phyloP scores from a whole-genome alignment of 2,888 invertebrate genomes.

The Thera obeliscata region DNA sequence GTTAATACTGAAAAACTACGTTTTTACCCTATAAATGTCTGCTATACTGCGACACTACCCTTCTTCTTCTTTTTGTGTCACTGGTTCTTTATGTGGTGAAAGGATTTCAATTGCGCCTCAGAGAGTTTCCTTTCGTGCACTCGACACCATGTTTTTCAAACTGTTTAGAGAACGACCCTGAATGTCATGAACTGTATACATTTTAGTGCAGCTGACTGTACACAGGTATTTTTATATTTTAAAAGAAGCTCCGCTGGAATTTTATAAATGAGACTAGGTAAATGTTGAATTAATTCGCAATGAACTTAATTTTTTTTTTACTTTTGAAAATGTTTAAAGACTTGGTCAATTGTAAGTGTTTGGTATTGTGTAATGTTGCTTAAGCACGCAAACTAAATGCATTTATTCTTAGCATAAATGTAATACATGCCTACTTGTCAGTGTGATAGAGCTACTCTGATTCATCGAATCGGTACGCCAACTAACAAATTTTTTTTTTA shows the following conservation, averaged over 20 bases:
- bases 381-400: constrained; percentile 13
- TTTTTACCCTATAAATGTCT: too few species aligned
- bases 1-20: too few species aligned
- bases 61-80: too few species aligned
- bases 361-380: constrained; percentile 17
- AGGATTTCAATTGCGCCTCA: too few species aligned
- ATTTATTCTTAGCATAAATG: constrained; percentile 8
- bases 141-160: too few species aligned
- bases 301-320: constrained; percentile 6
- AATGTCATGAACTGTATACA: too few species aligned
- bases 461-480: neutral
- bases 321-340: constrained; percentile 14
- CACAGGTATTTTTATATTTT: constrained; percentile 19
- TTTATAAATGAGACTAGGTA: constrained; percentile 14
- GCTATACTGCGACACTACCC: too few species aligned
- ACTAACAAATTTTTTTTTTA: neutral
- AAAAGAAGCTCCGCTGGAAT: constrained; percentile 29
- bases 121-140: too few species aligned
- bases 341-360: constrained; percentile 55
- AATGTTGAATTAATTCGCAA: constrained; percentile 7
- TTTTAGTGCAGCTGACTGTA: too few species aligned
- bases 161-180: too few species aligned
- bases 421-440: neutral
- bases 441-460: neutral
- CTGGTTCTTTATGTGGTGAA: too few species aligned